Evolutionary conservation across 2,797 vertebrate genomes (phyloP).

Genomic region (Pipistrellus nathusii): DNA sequence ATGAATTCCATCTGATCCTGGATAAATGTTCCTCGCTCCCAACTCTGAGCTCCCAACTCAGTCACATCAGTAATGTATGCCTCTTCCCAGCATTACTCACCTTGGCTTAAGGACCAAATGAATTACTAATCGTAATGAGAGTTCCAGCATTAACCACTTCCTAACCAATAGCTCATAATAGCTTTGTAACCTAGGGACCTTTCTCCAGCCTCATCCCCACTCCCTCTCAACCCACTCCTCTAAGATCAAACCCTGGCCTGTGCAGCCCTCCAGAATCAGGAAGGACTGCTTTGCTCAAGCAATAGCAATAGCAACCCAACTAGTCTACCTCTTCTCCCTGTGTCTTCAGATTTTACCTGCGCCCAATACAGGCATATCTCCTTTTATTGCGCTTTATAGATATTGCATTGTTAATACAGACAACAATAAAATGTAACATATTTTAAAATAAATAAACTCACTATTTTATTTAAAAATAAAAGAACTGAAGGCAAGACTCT

Average conservation of each 20-base stretch:
- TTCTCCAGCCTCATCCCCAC: not conserved
- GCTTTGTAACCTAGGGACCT: not conserved
- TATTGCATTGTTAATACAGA: no score
- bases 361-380: not conserved
- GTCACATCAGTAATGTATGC: not conserved
- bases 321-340: not conserved
- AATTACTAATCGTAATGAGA: not conserved
- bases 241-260: not conserved
- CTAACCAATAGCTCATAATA: not conserved
- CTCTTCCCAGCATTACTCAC: not conserved
- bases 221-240: not conserved
- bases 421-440: no score
- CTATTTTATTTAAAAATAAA: no score
- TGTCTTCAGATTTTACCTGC: not conserved
- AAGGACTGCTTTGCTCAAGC: not conserved
- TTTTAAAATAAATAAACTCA: no score
- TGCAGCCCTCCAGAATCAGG: not conserved
- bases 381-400: not conserved
- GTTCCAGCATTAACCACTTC: not conserved
- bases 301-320: no score
- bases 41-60: not conserved
- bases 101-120: not conserved
- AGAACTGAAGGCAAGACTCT: not conserved
- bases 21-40: not conserved
- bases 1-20: not conserved